Conservation (phyloP, 2,797 vertebrate species). For the Eulemur mongoz region DNA sequence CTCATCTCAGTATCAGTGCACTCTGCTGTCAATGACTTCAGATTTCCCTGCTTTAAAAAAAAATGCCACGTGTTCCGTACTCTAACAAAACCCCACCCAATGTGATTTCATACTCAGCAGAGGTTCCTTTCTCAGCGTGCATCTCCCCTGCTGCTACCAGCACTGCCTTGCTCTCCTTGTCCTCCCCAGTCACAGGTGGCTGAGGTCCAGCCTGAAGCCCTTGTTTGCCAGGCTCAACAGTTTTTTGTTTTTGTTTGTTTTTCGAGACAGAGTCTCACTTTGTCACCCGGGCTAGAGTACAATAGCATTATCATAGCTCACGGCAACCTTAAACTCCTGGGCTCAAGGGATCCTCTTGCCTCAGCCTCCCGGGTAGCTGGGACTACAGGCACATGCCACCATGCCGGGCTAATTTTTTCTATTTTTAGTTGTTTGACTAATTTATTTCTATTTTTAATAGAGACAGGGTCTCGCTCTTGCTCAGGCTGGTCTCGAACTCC, state of each 20-base stretch:
- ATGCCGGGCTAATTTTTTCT: too few species aligned
- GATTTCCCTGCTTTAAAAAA: not conserved
- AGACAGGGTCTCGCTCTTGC: too few species aligned
- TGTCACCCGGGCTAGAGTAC: too few species aligned
- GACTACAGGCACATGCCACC: too few species aligned
- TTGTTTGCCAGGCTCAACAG: not conserved
- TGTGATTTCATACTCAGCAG: not conserved
- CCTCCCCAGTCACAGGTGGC: not conserved
- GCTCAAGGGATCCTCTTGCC: too few species aligned
- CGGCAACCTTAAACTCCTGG: too few species aligned
- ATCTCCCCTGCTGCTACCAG: rapidly evolving
- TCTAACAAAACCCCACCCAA: not conserved
- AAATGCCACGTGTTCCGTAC: rapidly evolving
- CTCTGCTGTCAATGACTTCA: not conserved
- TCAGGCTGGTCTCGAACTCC: too few species aligned
- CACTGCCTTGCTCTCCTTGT: not conserved
- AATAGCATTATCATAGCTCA: too few species aligned
- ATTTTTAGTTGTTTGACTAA: too few species aligned
- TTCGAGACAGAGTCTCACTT: too few species aligned
- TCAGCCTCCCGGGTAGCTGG: too few species aligned
- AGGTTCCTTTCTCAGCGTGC: rapidly evolving
- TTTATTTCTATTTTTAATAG: too few species aligned
- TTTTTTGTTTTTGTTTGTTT: not conserved
- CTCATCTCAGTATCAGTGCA: rapidly evolving
- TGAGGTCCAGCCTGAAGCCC: not conserved